Base-by-base conservation (phyloP, 2,888 invertebrate genomes). In the Apamea epomidion region DNA sequence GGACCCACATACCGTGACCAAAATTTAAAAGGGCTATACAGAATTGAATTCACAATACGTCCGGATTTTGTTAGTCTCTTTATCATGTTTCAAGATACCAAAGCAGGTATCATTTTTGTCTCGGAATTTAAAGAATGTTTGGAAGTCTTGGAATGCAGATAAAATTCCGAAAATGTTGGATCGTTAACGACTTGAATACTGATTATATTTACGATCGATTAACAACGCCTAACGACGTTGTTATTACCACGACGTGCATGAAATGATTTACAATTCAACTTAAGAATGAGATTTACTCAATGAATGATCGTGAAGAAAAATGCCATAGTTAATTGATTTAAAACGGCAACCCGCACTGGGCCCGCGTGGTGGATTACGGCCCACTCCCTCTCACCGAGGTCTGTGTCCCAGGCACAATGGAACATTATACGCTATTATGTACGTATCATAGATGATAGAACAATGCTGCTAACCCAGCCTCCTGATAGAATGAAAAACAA, bases 191-290 rank as follows among this genome's bases (percentile, higher is more conserved):
- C 68, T 68, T 83, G 69, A 85, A 85, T 75, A 71, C 62, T 58
- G 37, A 74, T 76, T 64, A 70, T 74, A 73, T 80, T 69, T 42
- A 75, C 54, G 42, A 77, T 21, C 68, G 29, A 86, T 67, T 7
- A 74, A 73, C 77, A 78, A 73, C 51, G 68, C n/a, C 18, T 62
- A 77, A 86, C 37, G 60, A 80, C 51, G 48, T 77, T 82, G 74
- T 78, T 79, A 75, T 74, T 86, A 75, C 70, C 74, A 83, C 86
- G 72, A 80, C 37, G 37, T 76, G 48, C n/a, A 64, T 32, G 32
- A 81, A 77, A 82, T 80, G 25, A 74, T 48, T 68, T 45, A 81
- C 25, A 54, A 75, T 29, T 25, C 32, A 4, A 67, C 5, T 67
- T 54, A 45, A 45, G 1, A n/a, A n/a, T 12, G 16, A 71, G 0